Conservation (phyloP, 2,888 invertebrate genomes). For the Ommatoiulus sabulosus region DNA sequence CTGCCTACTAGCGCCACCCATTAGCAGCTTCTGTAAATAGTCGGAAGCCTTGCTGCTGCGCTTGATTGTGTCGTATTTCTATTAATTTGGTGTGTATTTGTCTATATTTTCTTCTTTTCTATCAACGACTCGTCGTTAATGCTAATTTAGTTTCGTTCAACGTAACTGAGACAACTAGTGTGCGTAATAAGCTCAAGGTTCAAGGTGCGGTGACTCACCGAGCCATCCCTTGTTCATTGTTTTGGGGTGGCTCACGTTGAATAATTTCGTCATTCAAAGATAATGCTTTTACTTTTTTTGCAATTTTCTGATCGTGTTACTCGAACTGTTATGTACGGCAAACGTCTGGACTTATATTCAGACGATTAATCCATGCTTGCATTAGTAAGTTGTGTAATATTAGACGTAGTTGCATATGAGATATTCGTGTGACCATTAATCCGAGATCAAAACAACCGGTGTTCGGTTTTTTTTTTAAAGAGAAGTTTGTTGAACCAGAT, state of each 20-base stretch:
- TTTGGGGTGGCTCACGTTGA: slow-evolving; percentile 5
- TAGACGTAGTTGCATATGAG: neutral
- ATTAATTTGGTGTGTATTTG: neutral
- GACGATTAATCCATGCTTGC: neutral
- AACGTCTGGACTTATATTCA: neutral
- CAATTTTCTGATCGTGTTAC: neutral
- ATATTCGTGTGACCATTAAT: neutral
- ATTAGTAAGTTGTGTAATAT: neutral
- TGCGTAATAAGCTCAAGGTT: neutral
- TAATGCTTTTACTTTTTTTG: neutral
- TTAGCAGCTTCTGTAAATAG: slow-evolving; percentile 43
- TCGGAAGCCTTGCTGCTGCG: neutral
- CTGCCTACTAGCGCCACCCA: neutral
- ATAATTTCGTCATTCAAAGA: slow-evolving; percentile 31
- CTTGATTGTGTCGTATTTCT: neutral
- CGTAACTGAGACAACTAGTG: neutral
- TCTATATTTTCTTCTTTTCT: neutral
- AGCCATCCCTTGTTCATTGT: slow-evolving; percentile 43
- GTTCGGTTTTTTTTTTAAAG: neutral
- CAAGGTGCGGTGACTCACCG: neutral
- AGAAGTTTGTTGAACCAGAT: neutral
- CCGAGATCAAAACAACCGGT: neutral
- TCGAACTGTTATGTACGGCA: neutral
- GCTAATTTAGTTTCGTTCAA: neutral
- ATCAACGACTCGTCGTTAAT: neutral